Percentiles rank a stretch among this genome's conserved stretches.
Conservation (phyloP, 2,113 vertebrate genomes). For the Heterochromis multidens region DNA sequence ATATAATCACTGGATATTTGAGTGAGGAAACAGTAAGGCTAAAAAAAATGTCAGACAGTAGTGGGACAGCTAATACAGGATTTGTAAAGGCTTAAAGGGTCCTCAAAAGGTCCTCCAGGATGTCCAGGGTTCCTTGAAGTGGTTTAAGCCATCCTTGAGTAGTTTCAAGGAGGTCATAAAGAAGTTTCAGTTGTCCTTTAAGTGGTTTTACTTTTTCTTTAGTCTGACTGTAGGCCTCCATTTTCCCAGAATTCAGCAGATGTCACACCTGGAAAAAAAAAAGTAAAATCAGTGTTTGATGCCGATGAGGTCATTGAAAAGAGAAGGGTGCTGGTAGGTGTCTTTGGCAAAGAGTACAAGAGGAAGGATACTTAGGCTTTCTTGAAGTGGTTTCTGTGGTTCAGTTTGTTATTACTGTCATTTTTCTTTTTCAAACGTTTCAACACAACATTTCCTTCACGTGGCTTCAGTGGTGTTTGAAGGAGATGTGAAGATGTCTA, state of each 20-base stretch:
- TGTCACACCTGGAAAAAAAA: not conserved
- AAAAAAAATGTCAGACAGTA: not conserved
- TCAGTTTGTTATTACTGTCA: not conserved
- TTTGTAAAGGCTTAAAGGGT: not conserved
- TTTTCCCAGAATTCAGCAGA: not conserved
- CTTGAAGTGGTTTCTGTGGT: not conserved
- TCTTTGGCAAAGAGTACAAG: not conserved
- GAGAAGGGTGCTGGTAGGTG: not conserved
- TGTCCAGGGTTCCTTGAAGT: not conserved
- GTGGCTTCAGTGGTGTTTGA: not conserved
- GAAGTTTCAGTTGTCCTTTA: not conserved
- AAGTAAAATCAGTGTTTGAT: not conserved
- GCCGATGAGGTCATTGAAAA: not conserved
- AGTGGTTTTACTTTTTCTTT: not conserved
- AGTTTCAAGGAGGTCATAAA: not conserved
- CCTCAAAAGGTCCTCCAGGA: not conserved
- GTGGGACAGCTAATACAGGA: not conserved
- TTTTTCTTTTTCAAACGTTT: not conserved
- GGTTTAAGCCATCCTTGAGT: not conserved
- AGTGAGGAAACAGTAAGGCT: not conserved
- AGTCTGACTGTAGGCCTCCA: not conserved
- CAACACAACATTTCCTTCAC: not conserved
- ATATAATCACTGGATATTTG: not conserved
- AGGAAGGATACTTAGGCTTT: not conserved
- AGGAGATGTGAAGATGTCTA: not conserved